Conservation (phyloP, 2,888 invertebrate species). For the Escarpia spicata region DNA sequence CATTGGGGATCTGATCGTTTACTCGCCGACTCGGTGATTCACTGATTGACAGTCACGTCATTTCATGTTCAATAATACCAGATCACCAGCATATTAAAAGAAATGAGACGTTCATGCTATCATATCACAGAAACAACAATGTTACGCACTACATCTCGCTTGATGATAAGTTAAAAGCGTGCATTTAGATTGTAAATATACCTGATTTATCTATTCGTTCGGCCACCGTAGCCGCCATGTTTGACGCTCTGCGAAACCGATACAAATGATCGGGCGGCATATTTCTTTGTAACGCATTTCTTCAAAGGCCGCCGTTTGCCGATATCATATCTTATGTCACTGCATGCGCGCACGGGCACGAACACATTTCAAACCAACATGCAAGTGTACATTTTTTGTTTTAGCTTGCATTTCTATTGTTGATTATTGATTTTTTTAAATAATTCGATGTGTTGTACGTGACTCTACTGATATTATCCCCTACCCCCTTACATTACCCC, state of each 20-base stretch:
- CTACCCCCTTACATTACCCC: too few relatives aligned
- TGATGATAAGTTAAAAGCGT: background rate
- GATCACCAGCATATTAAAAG: background rate
- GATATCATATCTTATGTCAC: background rate
- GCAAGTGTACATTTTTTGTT: too few relatives aligned
- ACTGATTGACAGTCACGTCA: background rate
- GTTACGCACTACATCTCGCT: background rate
- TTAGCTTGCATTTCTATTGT: too few relatives aligned
- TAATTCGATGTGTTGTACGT: too few relatives aligned
- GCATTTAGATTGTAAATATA: background rate
- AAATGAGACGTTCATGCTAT: background rate
- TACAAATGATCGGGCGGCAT: background rate
- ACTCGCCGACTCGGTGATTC: too few relatives aligned
- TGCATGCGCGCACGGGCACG: background rate
- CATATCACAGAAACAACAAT: background rate
- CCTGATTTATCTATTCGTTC: background rate
- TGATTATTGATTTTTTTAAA: too few relatives aligned
- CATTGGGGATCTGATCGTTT: too few relatives aligned
- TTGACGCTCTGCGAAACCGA: conserved; percentile 12
- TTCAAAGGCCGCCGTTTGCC: background rate
- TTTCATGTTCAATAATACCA: background rate
- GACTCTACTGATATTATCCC: too few relatives aligned
- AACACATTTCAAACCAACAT: background rate
- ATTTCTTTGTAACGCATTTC: background rate
- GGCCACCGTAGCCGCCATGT: background rate